A percentile compares a stretch with the other conserved stretches of the same genome.
These are phyloP conservation scores for Collichthys lucidus DNA, from an alignment of 2,113 vertebrate genomes.

Conservation along the genomic window DNA sequence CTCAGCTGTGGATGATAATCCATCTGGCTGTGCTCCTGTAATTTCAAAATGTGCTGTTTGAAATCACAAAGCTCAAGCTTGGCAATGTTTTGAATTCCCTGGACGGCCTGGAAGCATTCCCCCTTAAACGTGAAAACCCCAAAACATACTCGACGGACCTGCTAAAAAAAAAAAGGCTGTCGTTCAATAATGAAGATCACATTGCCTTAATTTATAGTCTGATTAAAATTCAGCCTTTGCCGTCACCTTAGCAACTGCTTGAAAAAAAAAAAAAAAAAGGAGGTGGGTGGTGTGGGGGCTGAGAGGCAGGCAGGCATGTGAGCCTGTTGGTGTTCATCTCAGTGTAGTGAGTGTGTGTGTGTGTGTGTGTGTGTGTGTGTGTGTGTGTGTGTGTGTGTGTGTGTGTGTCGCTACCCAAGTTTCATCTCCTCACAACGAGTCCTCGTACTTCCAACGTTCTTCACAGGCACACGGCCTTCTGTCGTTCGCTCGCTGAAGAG, in stretches of 20 bases:
- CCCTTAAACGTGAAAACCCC: not conserved
- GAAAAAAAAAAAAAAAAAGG: slow-evolving; percentile 59
- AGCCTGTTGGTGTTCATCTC: slow-evolving; percentile 72
- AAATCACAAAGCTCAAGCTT: not conserved
- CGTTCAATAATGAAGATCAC: slow-evolving; percentile 77
- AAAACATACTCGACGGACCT: slow-evolving; percentile 58
- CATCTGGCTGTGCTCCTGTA: slow-evolving; percentile 24
- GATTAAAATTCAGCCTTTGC: slow-evolving; percentile 86
- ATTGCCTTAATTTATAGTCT: slow-evolving; percentile 83
- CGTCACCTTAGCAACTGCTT: slow-evolving; percentile 87
- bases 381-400: slow-evolving; percentile 57
- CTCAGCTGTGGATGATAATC: slow-evolving; percentile 30
- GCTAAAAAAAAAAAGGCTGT: slow-evolving; percentile 45
- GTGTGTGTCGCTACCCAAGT: slow-evolving; percentile 70
- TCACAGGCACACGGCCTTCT: slow-evolving; percentile 68
- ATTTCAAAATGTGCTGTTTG: slow-evolving; percentile 13
- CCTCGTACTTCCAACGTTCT: slow-evolving; percentile 66
- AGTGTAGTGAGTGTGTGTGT: slow-evolving; percentile 46
- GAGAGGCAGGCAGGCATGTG: slow-evolving; percentile 78
- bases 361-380: slow-evolving; percentile 56
- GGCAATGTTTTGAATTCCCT: not conserved
- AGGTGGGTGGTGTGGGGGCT: slow-evolving; percentile 85
- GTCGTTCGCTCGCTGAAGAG: slow-evolving; percentile 18
- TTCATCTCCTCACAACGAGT: slow-evolving; percentile 64
- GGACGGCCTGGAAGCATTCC: not conserved